phyloP scores from a whole-genome alignment of 2,888 invertebrate species.

The Calameuta idolon region DNA sequence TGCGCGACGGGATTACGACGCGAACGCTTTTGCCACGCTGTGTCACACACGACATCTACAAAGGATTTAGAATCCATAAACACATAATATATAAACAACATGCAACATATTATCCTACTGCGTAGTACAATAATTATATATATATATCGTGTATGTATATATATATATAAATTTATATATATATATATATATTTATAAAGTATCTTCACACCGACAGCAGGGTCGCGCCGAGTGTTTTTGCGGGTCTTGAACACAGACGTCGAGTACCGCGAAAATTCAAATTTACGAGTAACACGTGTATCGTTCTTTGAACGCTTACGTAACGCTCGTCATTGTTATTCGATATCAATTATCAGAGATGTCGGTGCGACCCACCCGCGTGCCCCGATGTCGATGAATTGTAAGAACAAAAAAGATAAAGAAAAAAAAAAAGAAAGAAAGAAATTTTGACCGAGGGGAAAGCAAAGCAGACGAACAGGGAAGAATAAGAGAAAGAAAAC shows the following conservation, averaged over 20 bases:
- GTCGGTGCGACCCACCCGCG: background rate
- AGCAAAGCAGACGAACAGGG: background rate
- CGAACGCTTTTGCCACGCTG: constrained; percentile 30
- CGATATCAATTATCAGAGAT: background rate
- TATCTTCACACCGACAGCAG: constrained; percentile 11
- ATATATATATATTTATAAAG: constrained; percentile 26
- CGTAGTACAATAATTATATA: constrained; percentile 53
- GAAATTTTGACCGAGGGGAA: background rate
- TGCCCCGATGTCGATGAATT: background rate
- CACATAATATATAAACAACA: constrained; percentile 67
- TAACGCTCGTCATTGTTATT: background rate
- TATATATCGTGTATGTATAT: constrained; percentile 27
- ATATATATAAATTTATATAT: background rate
- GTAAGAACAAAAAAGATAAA: constrained; percentile 4
- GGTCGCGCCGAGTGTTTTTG: background rate
- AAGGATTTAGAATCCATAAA: constrained; percentile 64
- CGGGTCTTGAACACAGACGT: no score
- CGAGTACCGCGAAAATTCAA: background rate
- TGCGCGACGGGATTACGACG: background rate
- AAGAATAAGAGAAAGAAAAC: background rate
- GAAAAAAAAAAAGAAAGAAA: constrained; percentile 12
- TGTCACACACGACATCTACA: constrained; percentile 62
- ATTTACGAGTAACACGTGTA: background rate
- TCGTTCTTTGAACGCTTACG: background rate
- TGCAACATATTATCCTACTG: constrained; percentile 65